Conservation (phyloP, 2,888 invertebrate species). For the Neuroscelio doddi region DNA sequence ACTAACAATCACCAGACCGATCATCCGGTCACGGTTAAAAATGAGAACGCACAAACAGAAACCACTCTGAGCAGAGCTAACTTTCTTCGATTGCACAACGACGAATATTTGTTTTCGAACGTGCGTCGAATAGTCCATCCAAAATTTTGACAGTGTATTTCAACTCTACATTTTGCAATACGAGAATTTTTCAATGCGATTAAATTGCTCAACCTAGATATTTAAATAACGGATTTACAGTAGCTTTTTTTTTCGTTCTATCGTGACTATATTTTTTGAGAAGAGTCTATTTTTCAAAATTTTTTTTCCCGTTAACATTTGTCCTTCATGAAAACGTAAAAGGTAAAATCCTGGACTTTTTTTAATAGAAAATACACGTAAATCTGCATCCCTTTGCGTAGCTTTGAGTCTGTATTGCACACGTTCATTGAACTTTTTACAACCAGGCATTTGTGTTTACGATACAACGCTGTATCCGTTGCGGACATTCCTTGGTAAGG, state of each 20-base stretch:
- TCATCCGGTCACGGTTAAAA: constrained; percentile 36
- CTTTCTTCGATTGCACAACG: constrained; percentile 46
- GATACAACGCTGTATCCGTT: constrained; percentile 41
- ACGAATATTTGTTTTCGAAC: constrained; percentile 20
- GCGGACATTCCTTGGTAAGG: constrained; percentile 39
- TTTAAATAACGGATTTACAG: no score
- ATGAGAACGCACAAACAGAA: constrained; percentile 41
- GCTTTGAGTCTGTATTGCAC: constrained; percentile 35
- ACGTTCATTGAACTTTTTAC: constrained; percentile 49
- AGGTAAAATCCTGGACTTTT: constrained; percentile 21
- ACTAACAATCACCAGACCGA: no score
- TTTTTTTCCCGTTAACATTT: constrained; percentile 5
- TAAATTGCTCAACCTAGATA: no score
- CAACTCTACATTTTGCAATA: not conserved
- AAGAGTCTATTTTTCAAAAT: no score
- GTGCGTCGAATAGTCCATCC: constrained; percentile 20
- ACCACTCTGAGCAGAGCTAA: constrained; percentile 18
- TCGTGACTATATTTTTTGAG: no score
- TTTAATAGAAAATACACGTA: constrained; percentile 32
- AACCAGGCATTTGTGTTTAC: constrained; percentile 45
- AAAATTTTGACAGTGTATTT: not conserved
- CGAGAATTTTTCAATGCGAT: no score
- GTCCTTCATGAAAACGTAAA: constrained; percentile 39
- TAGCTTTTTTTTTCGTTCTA: no score
- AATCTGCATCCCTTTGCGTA: constrained; percentile 18